These are phyloP conservation scores for Pagrus major DNA, from an alignment of 2,113 vertebrate species.

Conservation along the genomic window DNA sequence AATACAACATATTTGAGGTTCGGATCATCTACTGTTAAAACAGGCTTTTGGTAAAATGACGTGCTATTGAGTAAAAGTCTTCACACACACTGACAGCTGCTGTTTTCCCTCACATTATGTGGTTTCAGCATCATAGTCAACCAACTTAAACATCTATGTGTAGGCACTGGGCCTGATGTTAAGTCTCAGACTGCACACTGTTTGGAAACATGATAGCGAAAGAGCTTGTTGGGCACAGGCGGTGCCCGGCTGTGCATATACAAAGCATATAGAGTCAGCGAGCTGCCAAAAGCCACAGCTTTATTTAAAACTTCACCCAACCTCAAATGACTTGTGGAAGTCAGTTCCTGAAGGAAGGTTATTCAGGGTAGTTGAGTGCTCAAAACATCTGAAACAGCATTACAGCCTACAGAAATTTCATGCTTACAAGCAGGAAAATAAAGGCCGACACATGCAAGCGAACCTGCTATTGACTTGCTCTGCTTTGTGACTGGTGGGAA, in stretches of 20 bases:
- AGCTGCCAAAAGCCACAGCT: conserved; percentile 65
- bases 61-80: conserved; percentile 3
- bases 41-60: not conserved
- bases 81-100: conserved; percentile 21
- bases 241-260: conserved; percentile 34
- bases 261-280: conserved; percentile 58
- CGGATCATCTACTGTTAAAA: conserved; percentile 1
- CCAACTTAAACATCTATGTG: conserved; percentile 39
- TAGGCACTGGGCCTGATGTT: not conserved
- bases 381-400: conserved; percentile 47
- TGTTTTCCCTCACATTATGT: conserved; percentile 40
- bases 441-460: conserved; percentile 4
- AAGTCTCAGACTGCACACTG: conserved; percentile 18
- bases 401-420: conserved; percentile 24
- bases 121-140: conserved; percentile 20
- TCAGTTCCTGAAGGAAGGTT: conserved; percentile 48
- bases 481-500: conserved; percentile 26
- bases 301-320: conserved; percentile 67
- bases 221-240: conserved; percentile 26
- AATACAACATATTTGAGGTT: conserved; percentile 15
- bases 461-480: conserved; percentile 27
- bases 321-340: conserved; percentile 63
- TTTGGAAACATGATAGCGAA: conserved; percentile 64
- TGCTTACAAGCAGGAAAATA: conserved; percentile 48
- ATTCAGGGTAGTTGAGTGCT: conserved; percentile 51